Evolutionary conservation across 2,113 vertebrate species (phyloP).

Genomic region (Dromiciops gliroides): DNA sequence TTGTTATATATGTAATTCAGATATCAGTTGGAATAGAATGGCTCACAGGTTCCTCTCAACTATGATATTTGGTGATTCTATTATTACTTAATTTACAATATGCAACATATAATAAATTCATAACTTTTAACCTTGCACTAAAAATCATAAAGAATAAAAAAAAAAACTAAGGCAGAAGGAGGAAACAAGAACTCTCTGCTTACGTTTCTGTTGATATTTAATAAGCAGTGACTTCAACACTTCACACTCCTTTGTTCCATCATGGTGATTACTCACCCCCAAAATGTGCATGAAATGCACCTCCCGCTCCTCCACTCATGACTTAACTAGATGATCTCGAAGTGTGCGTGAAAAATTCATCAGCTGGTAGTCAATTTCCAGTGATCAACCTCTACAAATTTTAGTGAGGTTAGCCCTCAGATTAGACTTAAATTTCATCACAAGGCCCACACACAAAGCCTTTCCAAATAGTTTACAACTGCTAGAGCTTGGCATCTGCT

Average conservation of each 20-base stretch:
- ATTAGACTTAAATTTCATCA: background rate
- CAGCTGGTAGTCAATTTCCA: background rate
- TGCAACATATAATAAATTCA: background rate
- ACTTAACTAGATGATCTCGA: background rate
- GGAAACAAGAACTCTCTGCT: background rate
- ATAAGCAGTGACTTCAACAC: background rate
- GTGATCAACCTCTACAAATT: background rate
- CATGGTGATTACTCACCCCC: background rate
- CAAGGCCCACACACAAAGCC: background rate
- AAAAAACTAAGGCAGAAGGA: background rate
- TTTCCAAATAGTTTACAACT: background rate
- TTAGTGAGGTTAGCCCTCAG: background rate
- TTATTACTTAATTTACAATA: background rate
- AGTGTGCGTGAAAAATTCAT: background rate
- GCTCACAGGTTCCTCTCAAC: background rate
- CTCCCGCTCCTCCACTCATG: background rate
- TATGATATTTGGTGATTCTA: background rate
- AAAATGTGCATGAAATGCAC: background rate
- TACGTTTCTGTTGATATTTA: background rate
- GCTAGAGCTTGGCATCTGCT: background rate
- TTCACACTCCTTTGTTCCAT: background rate
- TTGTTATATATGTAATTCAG: background rate
- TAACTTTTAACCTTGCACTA: background rate
- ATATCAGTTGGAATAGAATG: background rate
- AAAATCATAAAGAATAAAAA: background rate